phyloP scores from a whole-genome alignment of 1,140 invertebrate genomes.

The Episyrphus balteatus region DNA sequence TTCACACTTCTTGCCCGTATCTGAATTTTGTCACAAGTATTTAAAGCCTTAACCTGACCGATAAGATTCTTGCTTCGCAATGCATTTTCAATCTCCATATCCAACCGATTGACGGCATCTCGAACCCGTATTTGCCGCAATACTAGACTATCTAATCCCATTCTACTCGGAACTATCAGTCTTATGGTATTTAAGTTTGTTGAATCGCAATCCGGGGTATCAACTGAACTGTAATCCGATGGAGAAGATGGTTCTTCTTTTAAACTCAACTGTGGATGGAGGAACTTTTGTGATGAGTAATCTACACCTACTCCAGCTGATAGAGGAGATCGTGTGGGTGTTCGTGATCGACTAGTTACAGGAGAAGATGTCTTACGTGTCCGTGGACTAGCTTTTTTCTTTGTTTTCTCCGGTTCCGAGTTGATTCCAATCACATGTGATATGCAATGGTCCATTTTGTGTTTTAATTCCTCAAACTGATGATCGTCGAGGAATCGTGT shows the following conservation, averaged over 20 bases:
- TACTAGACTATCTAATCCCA: constrained; percentile 11
- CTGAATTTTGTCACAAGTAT: constrained; percentile 44
- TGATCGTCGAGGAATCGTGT: constrained; percentile 60
- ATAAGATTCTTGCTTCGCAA: constrained; percentile 54
- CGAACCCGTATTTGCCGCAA: constrained; percentile 34
- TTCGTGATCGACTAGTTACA: constrained; percentile 25
- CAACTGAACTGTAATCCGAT: constrained; percentile 15
- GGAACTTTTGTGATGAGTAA: constrained; percentile 29
- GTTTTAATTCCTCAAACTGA: constrained; percentile 67
- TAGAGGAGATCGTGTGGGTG: constrained; percentile 29
- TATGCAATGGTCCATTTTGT: constrained; percentile 61
- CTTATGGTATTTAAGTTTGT: constrained; percentile 1
- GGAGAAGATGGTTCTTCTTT: constrained; percentile 16
- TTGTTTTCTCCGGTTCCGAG: constrained; percentile 37
- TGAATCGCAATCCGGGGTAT: constrained; percentile 15
- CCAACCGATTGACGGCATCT: constrained; percentile 50
- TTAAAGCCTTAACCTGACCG: constrained; percentile 50
- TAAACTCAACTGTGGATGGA: constrained; percentile 33
- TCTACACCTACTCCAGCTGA: constrained; percentile 27
- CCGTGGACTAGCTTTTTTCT: constrained; percentile 38
- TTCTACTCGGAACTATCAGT: constrained; percentile 1
- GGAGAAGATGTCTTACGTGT: constrained; percentile 34
- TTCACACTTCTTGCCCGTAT: constrained; percentile 53
- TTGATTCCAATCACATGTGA: constrained; percentile 65
- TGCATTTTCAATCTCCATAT: constrained; percentile 49